phyloP scores from a whole-genome alignment of 1,140 invertebrate species.

The Megalonaias nervosa region DNA sequence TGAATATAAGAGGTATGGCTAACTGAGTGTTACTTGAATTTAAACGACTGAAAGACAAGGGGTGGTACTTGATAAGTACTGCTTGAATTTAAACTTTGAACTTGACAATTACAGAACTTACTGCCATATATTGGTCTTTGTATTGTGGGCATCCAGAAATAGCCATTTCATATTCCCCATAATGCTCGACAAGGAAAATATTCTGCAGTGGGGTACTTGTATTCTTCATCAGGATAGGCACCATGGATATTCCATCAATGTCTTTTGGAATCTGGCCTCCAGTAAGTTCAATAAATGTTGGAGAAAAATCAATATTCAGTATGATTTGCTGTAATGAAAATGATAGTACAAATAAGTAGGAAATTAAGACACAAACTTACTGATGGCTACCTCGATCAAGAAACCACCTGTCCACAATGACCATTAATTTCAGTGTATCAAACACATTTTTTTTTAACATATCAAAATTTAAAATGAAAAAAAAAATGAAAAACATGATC shows the following conservation, averaged over 20 bases:
- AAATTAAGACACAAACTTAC: too few relatives aligned
- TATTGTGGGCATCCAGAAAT: slow-evolving; percentile 63
- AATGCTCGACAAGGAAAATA: slow-evolving; percentile 82
- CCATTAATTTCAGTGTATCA: too few relatives aligned
- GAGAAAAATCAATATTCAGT: slow-evolving; percentile 85
- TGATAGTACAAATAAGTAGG: slow-evolving; percentile 53
- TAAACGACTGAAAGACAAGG: too few relatives aligned
- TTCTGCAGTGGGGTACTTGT: slow-evolving; percentile 34
- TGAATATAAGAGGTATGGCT: too few relatives aligned
- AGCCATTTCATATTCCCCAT: slow-evolving; percentile 79
- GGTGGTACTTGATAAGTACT: too few relatives aligned
- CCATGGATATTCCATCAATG: slow-evolving; percentile 80
- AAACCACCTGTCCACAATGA: too few relatives aligned
- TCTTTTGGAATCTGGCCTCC: slow-evolving; percentile 65
- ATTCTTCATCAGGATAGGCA: slow-evolving; percentile 54
- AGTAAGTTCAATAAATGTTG: slow-evolving; percentile 85
- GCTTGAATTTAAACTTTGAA: background rate
- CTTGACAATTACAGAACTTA: slow-evolving; percentile 46
- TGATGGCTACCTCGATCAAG: too few relatives aligned
- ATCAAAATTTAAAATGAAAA: too few relatives aligned
- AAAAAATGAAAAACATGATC: too few relatives aligned
- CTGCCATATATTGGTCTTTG: slow-evolving; percentile 56
- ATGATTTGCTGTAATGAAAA: slow-evolving; percentile 74
- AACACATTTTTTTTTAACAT: too few relatives aligned
- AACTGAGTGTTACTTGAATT: too few relatives aligned